Base-by-base conservation (phyloP, 2,888 invertebrate species). In the Limnephilus auricula region DNA sequence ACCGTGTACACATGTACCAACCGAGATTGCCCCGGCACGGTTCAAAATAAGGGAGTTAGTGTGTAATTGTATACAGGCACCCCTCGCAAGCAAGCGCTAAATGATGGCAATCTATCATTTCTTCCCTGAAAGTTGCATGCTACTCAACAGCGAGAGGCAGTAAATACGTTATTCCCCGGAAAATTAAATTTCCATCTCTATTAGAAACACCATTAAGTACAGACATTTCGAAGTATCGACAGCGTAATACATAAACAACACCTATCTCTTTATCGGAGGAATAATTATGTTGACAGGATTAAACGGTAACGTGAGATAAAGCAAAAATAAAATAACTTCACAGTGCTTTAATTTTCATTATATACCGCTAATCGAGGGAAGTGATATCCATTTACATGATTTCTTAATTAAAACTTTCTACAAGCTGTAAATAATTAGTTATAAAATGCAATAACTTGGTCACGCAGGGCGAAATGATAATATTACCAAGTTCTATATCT, bases 71-170 rank as follows among this genome's bases (percentile, higher is more conserved):
- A 85, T 25, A 34, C 25, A 13, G 3, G 84, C 18, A 32, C n/a
- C n/a, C 40, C 30, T 85, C 85, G 34, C 85, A 30, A 30, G 79
- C 65, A 87, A 87, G 30, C 32, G 31, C 65, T 31, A 45, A 50
- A 34, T 32, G 87, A 78, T 78, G 37, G 87, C 78, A 78, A 88
- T 88, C 79, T 78, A 79, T 88, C 87, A 88, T 88, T 31, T 34
- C 85, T 37, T 50, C 40, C 15, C 85, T 65, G 85, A 45, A 45
- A 85, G 85, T 85, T 85, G 85, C 85, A 85, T 85, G 85, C 85
- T 85, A 31, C 85, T n/a, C 85, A 65, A 65, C 18, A 32, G 45
- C 12, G 85, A 85, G 25, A 40, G n/a, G 9, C 40, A 84, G 40
- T 50, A n/a, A n/a, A n/a, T n/a, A n/a, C n/a, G n/a, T n/a, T n/a